Evolutionary conservation across 2,888 invertebrate species (phyloP).

Genomic region (Eupithecia tripunctaria): DNA sequence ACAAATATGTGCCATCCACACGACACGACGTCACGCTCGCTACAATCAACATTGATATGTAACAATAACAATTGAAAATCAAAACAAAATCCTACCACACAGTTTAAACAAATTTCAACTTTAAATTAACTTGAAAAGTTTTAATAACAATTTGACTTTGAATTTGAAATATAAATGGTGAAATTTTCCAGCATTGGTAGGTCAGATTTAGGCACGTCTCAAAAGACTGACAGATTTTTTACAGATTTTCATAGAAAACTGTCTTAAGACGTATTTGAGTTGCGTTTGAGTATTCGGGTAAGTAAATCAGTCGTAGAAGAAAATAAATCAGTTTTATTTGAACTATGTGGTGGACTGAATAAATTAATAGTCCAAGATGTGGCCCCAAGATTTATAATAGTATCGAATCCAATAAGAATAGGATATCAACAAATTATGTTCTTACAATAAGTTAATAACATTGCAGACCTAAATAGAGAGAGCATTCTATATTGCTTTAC

Average conservation of each 20-base stretch:
- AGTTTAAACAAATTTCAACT: constrained; percentile 38
- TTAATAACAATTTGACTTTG: neutral
- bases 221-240: too few relatives aligned
- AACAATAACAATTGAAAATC: constrained; percentile 63
- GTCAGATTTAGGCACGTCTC: too few relatives aligned
- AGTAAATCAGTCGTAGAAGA: neutral
- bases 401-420: constrained; percentile 33
- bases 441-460: constrained; percentile 25
- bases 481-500: constrained; percentile 6
- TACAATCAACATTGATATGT: constrained; percentile 77
- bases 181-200: neutral
- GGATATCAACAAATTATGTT: constrained; percentile 32
- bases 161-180: neutral
- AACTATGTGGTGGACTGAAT: constrained; percentile 42
- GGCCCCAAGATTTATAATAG: constrained; percentile 47
- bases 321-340: constrained; percentile 24
- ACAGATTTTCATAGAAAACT: too few relatives aligned
- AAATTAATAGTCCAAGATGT: constrained; percentile 45
- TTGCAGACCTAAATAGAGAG: neutral
- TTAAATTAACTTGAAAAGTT: neutral
- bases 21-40: constrained; percentile 73
- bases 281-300: too few relatives aligned
- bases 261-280: too few relatives aligned
- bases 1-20: constrained; percentile 67
- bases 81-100: constrained; percentile 50